Base-by-base conservation (phyloP, 2,888 invertebrate species). In the Allolobophora icterica region DNA sequence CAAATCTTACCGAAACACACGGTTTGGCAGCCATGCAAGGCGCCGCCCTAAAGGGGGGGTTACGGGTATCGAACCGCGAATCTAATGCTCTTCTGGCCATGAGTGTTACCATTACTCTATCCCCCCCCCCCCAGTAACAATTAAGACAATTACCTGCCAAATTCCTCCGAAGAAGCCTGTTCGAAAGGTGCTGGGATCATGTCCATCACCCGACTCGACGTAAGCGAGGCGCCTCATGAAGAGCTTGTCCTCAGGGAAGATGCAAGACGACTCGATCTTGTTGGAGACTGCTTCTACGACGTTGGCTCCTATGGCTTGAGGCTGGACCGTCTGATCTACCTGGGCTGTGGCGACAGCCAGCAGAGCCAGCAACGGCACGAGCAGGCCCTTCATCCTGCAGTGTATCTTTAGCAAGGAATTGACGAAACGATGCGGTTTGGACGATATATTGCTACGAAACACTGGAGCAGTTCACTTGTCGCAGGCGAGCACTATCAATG, bases 221-320 rank as follows among this genome's bases (percentile, higher is more conserved):
- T 93, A 94, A 17, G 94, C 94, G 38, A 94, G 90, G 30, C 94
- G 93, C 24, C 94, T 89, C 1, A 94, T 90, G 87, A 93, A 94
- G 84, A 93, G 91, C 42, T 93, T 92, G 92, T 94, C 94, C 58
- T 94, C 93, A 11, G 92, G 90, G 90, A 94, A 94, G 45, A 93
- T 91, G 71, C 93, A 92, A 0, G 93, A 33, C 0, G 89, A 38
- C 38, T 84, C 84, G 30, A 92, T 91, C 24, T 87, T 42, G 38
- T 89, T 91, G 24, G 89, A 24, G 24, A 89, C 89, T 19, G 90
- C 42, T 52, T 92, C 92, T 4, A 92, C 92, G 8, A 92, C 91
- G 34, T 89, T 90, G n/a, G 45, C 19, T 21, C 92, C 92, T 0
- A 3, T 35, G 30, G 89, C 90, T 33, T 87, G 92, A 1, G 91